These are phyloP conservation scores for Drosophila ironensis DNA, from an alignment of 1,140 invertebrate genomes.

Conservation along the genomic window DNA sequence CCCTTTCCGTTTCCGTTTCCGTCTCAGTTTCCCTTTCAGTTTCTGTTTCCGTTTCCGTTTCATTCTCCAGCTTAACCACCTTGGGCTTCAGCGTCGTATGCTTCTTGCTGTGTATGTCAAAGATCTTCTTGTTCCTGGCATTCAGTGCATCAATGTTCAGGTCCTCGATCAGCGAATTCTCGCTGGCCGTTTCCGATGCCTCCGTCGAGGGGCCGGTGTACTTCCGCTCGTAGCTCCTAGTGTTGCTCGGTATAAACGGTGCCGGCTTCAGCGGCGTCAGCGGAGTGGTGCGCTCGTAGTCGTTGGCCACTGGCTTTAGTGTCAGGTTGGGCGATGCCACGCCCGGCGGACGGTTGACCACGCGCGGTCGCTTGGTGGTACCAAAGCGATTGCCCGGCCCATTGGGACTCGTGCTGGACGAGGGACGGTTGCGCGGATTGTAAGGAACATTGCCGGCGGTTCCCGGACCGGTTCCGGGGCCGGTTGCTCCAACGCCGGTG, in stretches of 20 bases:
- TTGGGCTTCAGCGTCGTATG: conserved; percentile 77
- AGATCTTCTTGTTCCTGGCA: conserved; percentile 83
- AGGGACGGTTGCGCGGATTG: conserved; percentile 54
- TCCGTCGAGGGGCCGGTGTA: conserved; percentile 72
- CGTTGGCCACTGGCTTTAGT: conserved; percentile 59
- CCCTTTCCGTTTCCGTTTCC: conserved; percentile 2
- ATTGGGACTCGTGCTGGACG: neutral
- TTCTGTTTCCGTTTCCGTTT: conserved; percentile 17
- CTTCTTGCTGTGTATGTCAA: conserved; percentile 82
- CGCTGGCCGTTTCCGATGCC: conserved; percentile 38
- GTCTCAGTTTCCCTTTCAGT: neutral
- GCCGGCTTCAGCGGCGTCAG: conserved; percentile 68
- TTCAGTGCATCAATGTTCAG: conserved; percentile 82
- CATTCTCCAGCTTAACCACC: conserved; percentile 15
- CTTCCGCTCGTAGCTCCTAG: conserved; percentile 75
- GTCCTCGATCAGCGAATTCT: conserved; percentile 79
- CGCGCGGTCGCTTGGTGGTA: conserved; percentile 60
- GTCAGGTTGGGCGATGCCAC: conserved; percentile 62
- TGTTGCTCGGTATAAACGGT: conserved; percentile 70
- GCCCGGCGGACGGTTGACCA: conserved; percentile 68
- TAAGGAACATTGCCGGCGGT: conserved; percentile 61
- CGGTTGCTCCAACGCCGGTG: conserved; percentile 20
- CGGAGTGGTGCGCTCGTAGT: conserved; percentile 70
- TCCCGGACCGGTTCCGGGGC: neutral
- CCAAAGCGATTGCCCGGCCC: conserved; percentile 44